A percentile compares a stretch with the other conserved stretches of the same genome.
These are phyloP conservation scores for Stigmatopora nigra DNA, from an alignment of 2,113 vertebrate genomes.

Conservation along the genomic window DNA sequence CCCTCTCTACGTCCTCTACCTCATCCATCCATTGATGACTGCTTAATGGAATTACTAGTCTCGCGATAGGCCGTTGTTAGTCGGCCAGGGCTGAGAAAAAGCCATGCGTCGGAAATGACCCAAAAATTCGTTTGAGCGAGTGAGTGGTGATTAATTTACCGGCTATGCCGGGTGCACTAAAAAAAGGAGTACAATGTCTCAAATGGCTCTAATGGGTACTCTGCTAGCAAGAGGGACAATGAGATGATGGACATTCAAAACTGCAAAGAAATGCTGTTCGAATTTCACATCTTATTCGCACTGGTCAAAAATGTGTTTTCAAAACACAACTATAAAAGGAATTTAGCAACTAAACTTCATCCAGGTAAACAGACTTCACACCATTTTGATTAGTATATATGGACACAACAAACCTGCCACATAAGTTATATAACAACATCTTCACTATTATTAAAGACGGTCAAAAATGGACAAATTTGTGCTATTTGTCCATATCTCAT, in stretches of 20 bases:
- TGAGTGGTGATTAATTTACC: not conserved
- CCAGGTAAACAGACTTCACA: too few species aligned
- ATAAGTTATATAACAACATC: too few species aligned
- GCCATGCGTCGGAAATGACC: constrained; percentile 38
- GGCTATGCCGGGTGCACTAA: not conserved
- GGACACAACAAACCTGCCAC: too few species aligned
- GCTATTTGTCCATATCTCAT: too few species aligned
- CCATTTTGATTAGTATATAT: too few species aligned
- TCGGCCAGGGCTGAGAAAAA: constrained; percentile 26
- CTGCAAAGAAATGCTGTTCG: too few species aligned
- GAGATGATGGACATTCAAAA: not conserved
- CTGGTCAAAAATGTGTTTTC: too few species aligned
- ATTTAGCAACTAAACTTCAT: too few species aligned
- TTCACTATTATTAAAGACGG: too few species aligned
- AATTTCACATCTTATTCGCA: too few species aligned
- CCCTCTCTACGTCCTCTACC: constrained; percentile 41
- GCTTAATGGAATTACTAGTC: constrained; percentile 56
- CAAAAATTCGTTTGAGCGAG: constrained; percentile 34
- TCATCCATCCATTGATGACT: constrained; percentile 56
- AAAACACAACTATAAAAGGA: too few species aligned
- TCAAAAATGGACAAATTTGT: too few species aligned
- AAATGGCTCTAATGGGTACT: not conserved
- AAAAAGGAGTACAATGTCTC: constrained; percentile 1
- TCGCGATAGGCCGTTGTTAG: constrained; percentile 43
- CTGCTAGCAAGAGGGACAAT: not conserved